Percentiles rank a stretch among this genome's conserved stretches.
These are phyloP conservation scores for Caenorhabditis doughertyi DNA, from an alignment of 2,888 invertebrate genomes.

Conservation along the genomic window DNA sequence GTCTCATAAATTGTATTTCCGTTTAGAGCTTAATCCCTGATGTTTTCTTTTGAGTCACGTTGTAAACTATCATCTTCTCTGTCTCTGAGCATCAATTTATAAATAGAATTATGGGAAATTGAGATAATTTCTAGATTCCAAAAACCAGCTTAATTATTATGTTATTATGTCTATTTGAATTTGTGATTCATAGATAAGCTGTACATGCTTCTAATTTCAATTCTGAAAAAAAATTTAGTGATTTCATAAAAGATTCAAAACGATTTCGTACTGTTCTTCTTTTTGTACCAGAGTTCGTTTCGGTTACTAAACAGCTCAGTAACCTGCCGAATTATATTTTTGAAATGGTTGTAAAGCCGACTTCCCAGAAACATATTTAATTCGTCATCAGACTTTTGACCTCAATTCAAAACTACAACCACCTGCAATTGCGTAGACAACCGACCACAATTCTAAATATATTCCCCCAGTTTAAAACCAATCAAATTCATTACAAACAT, in stretches of 20 bases:
- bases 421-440: constrained; percentile 15
- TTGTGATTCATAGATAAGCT: no score
- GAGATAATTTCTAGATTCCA: not conserved
- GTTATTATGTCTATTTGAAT: no score
- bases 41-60: no score
- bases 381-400: constrained; percentile 23
- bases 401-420: not conserved
- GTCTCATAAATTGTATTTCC: not conserved
- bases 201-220: no score
- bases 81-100: not conserved
- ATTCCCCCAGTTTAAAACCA: not conserved
- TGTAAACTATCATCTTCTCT: not conserved
- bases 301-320: no score
- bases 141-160: no score
- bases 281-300: no score
- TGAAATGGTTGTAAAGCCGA: no score
- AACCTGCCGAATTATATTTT: no score
- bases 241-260: no score
- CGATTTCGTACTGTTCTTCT: no score
- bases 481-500: not conserved
- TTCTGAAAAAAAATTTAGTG: no score
- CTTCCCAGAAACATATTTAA: constrained; percentile 19
- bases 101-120: not conserved
- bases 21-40: not conserved
- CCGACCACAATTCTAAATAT: constrained; percentile 3